Conservation (phyloP, 2,113 vertebrate genomes). For the Merops nubicus region DNA sequence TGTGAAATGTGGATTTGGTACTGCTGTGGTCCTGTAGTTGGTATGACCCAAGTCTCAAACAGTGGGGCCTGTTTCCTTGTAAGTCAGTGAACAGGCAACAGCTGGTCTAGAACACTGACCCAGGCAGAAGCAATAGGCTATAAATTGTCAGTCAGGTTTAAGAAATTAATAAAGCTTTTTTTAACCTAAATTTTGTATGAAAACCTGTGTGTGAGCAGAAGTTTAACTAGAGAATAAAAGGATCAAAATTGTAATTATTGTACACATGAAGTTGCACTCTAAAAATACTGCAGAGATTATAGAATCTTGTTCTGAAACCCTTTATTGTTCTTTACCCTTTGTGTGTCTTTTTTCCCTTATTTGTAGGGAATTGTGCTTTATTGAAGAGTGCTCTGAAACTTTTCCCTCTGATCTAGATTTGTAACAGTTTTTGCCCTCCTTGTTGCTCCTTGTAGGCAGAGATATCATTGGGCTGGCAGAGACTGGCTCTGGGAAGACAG, state of each 20-base stretch:
- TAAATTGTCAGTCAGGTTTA: neutral
- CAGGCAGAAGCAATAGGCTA: neutral
- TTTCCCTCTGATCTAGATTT: neutral
- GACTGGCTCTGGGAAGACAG: constrained; percentile 97
- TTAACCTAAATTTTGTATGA: neutral
- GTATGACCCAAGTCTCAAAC: neutral
- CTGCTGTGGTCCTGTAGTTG: neutral
- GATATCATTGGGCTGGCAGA: constrained; percentile 96
- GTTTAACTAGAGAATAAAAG: neutral
- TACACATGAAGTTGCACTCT: neutral
- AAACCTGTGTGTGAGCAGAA: neutral
- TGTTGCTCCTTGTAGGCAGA: constrained; percentile 74
- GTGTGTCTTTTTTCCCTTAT: neutral
- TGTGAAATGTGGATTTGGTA: neutral
- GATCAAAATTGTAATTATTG: neutral
- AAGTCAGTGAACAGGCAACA: neutral
- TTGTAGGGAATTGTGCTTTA: neutral
- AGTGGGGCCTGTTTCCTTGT: neutral
- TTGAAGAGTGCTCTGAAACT: neutral
- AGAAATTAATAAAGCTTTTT: neutral
- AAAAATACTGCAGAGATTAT: neutral
- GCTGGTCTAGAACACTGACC: neutral
- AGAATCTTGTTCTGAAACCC: neutral
- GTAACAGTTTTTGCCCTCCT: neutral
- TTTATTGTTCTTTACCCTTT: neutral